phyloP scores from a whole-genome alignment of 2,797 vertebrate genomes.

The Danio tinwini region DNA sequence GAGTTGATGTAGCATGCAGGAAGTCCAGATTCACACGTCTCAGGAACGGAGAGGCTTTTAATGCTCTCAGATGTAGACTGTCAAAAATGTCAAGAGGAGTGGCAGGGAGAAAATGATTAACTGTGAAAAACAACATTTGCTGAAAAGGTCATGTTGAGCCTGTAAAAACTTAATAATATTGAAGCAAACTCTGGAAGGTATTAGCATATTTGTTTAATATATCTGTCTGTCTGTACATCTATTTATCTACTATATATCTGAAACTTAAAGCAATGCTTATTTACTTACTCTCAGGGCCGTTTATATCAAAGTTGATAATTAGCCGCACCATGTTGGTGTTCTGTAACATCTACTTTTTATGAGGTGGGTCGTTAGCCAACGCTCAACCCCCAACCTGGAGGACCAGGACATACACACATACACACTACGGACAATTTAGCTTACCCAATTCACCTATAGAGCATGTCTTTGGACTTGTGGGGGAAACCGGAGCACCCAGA shows the following conservation, averaged over 20 bases:
- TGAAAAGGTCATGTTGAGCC: slow-evolving; percentile 27
- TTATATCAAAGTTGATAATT: no score
- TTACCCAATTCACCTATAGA: no score
- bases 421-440: no score
- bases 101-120: slow-evolving; percentile 39
- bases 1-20: not conserved
- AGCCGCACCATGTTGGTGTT: no score
- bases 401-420: no score
- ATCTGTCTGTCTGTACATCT: not conserved
- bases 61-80: slow-evolving; percentile 32
- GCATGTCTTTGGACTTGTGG: no score
- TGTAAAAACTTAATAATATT: slow-evolving; percentile 2
- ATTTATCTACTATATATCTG: not conserved
- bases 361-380: no score
- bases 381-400: no score
- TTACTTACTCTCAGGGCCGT: no score
- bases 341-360: no score
- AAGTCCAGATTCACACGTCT: not conserved
- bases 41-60: slow-evolving; percentile 17
- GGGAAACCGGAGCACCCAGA: no score
- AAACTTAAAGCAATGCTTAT: not conserved
- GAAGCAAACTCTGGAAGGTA: not conserved
- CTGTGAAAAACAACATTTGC: slow-evolving; percentile 36
- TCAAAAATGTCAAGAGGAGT: slow-evolving; percentile 46
- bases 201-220: not conserved